Conservation (phyloP, 1,140 invertebrate genomes). For the Onthophagus taurus region DNA sequence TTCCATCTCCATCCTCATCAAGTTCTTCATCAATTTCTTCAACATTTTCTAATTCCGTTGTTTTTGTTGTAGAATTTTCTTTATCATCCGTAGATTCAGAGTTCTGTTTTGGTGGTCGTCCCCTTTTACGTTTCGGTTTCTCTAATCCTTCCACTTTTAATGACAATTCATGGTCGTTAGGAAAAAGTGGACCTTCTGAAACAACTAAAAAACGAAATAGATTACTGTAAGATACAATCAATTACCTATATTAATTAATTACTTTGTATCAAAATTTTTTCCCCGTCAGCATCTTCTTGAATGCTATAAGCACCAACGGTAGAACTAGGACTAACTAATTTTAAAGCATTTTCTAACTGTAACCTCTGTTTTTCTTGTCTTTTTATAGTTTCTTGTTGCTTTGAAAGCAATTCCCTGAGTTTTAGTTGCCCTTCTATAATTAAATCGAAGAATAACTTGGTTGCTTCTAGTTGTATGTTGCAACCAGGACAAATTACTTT, state of each 20-base stretch:
- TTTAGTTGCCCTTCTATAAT: constrained; percentile 56
- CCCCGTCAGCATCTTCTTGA: constrained; percentile 36
- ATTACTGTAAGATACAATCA: not conserved
- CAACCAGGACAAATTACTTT: constrained; percentile 63
- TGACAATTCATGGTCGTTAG: constrained; percentile 46
- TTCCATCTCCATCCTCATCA: constrained; percentile 41
- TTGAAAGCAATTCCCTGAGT: constrained; percentile 43
- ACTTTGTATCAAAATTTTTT: constrained; percentile 44
- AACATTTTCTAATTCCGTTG: constrained; percentile 22
- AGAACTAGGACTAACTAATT: constrained; percentile 28
- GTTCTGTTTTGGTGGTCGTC: constrained; percentile 51
- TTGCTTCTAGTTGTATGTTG: constrained; percentile 61
- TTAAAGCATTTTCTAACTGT: constrained; percentile 29
- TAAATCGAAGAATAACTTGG: constrained; percentile 59
- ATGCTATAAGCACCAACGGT: constrained; percentile 32
- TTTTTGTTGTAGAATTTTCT: constrained; percentile 24
- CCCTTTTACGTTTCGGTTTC: constrained; percentile 56
- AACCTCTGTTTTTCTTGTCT: constrained; percentile 27
- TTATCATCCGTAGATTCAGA: constrained; percentile 34
- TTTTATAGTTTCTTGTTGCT: constrained; percentile 33
- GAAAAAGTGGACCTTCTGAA: constrained; percentile 45
- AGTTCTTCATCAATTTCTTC: constrained; percentile 36
- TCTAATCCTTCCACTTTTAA: constrained; percentile 53
- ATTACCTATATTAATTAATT: constrained; percentile 13
- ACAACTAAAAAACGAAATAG: constrained; percentile 36